Evolutionary conservation across 2,888 invertebrate genomes (phyloP).

Genomic region (Aphidius colemani): DNA sequence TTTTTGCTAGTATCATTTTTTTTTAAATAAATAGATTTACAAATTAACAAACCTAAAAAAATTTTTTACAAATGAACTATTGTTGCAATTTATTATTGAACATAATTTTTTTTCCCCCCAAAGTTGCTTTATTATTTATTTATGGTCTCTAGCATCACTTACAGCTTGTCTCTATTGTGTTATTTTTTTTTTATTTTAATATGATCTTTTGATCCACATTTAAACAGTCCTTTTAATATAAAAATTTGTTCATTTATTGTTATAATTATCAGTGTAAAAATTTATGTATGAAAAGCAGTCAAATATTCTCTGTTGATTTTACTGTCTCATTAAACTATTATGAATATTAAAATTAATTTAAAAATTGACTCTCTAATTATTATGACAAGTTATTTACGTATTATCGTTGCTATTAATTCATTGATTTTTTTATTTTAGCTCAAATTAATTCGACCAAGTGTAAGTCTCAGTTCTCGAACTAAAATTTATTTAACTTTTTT

Average conservation of each 20-base stretch:
- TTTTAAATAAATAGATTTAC: constrained; percentile 34
- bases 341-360: too few species aligned
- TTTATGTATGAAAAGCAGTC: neutral
- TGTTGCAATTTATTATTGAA: constrained; percentile 13
- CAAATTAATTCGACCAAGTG: too few species aligned
- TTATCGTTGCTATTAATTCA: too few species aligned
- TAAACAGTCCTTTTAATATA: constrained; percentile 9
- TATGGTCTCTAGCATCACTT: constrained; percentile 24
- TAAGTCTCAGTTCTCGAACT: too few species aligned
- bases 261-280: neutral
- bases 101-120: constrained; percentile 7
- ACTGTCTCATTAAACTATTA: too few species aligned
- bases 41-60: constrained; percentile 35
- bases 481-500: too few species aligned
- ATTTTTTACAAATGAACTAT: constrained; percentile 16
- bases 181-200: neutral
- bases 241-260: neutral
- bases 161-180: neutral
- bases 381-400: too few species aligned
- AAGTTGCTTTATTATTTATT: constrained; percentile 20
- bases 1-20: constrained; percentile 28
- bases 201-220: neutral
- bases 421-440: too few species aligned
- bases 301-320: too few species aligned
- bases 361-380: too few species aligned